Evolutionary conservation across 1,140 invertebrate genomes (phyloP).

Genomic region (Myzus persicae): DNA sequence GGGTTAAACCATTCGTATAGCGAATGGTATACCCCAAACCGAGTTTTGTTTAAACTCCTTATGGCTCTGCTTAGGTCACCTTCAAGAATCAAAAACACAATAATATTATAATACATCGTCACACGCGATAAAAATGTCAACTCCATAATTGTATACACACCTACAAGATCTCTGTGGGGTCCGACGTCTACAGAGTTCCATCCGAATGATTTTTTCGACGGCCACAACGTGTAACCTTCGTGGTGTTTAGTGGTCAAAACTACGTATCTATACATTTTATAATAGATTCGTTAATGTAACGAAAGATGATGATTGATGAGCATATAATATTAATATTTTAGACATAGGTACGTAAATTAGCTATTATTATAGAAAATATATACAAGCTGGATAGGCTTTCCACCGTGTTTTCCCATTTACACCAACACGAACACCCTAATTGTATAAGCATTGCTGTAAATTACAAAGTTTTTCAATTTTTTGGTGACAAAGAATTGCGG

Average conservation of each 20-base stretch:
- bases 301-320: not conserved
- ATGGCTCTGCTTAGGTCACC: conserved; percentile 79
- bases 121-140: not conserved
- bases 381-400: not conserved
- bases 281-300: not conserved
- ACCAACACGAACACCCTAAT: not conserved
- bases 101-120: not conserved
- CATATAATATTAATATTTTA: not conserved
- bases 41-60: conserved; percentile 66
- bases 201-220: conserved; percentile 83
- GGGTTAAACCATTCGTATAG: conserved; percentile 93
- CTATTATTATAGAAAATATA: not conserved
- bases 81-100: conserved; percentile 61
- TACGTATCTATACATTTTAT: conserved; percentile 74
- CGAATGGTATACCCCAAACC: conserved; percentile 89
- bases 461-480: too few species aligned
- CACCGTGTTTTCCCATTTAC: not conserved
- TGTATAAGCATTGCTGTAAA: not conserved
- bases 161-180: conserved; percentile 81
- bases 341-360: too few species aligned
- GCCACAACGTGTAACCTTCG: conserved; percentile 90
- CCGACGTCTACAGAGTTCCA: conserved; percentile 92
- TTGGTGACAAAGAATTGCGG: not conserved
- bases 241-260: conserved; percentile 94
- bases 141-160: conserved; percentile 64